Base-by-base conservation (phyloP, 2,888 invertebrate species). In the Spatulosminthurus flaviceps region DNA sequence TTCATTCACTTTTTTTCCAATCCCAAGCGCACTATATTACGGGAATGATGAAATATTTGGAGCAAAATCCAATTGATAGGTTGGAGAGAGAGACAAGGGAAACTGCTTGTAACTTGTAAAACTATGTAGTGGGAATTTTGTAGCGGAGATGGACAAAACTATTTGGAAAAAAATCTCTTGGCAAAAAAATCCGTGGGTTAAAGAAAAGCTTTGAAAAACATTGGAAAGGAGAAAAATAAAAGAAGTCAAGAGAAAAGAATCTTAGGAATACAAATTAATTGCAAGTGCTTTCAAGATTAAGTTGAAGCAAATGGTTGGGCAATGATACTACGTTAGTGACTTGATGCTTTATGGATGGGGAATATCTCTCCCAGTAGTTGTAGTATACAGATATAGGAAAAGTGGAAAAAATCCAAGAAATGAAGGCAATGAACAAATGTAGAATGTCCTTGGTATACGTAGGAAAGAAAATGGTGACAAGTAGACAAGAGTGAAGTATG, bases 211-310 rank as follows among this genome's bases (percentile, higher is more conserved):
- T 7, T 41, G 41, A 51, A n/a, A 51, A 51, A 34, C 9, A 7
- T 34, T 4, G 51, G n/a, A n/a, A 51, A 19, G 19, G 51, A 51
- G 51, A 51, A 13, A 51, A 51, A 51, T 51, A n/a, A 19, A n/a
- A 16, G 16, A 19, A n/a, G 51, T n/a, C n/a, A 13, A 16, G n/a
- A n/a, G 51, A 51, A 9, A 41, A n/a, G 51, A 51, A 51, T 51
- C 51, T n/a, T 51, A 13, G 51, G n/a, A 19, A 51, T 51, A 51
- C 51, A 51, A 51, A 51, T 51, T 51, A 51, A 51, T 51, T 51
- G 51, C 51, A 51, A 51, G 51, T 51, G 19, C 51, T 13, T 51
- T 19, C n/a, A 51, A 51, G 51, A 51, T 51, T 51, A 51, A 51
- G 51, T 19, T 13, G 51, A 51, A 51, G 51, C 51, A 51, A 51